phyloP scores from a whole-genome alignment of 2,888 invertebrate genomes.

The Biston stratarius region DNA sequence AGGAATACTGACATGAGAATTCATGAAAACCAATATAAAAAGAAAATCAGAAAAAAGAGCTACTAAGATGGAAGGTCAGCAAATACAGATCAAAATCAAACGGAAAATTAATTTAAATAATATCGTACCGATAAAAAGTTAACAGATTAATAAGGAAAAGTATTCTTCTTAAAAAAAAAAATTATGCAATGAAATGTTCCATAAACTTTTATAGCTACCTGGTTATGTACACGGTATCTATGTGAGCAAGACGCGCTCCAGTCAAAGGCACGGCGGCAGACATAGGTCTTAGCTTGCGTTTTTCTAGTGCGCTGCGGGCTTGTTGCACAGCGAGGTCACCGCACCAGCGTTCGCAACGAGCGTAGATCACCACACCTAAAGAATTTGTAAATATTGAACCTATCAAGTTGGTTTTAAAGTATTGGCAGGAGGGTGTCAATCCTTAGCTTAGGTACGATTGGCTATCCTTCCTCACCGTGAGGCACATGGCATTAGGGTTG shows the following conservation, averaged over 20 bases:
- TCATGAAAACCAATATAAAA: neutral
- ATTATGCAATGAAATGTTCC: neutral
- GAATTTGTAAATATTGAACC: neutral
- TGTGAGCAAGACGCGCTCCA: slow-evolving; percentile 75
- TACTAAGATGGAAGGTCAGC: neutral
- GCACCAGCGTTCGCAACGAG: slow-evolving; percentile 81
- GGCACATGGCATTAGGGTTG: no score
- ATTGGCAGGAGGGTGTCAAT: no score
- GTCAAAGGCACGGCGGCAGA: slow-evolving; percentile 63
- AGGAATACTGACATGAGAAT: neutral
- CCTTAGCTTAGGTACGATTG: no score
- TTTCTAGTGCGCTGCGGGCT: slow-evolving; percentile 69
- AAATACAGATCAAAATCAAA: neutral
- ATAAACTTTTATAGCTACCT: slow-evolving; percentile 67
- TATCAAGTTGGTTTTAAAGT: neutral
- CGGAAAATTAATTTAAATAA: neutral
- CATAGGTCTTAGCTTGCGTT: slow-evolving; percentile 68
- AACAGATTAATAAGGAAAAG: no score
- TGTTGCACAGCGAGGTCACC: slow-evolving; percentile 81
- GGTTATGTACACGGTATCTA: slow-evolving; percentile 87
- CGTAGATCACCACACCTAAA: slow-evolving; percentile 81
- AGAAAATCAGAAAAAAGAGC: neutral
- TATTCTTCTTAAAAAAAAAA: no score
- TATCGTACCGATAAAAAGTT: no score
- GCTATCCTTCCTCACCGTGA: no score